Evolutionary conservation across 2,797 vertebrate genomes (phyloP).

Genomic region (Platalea minor): DNA sequence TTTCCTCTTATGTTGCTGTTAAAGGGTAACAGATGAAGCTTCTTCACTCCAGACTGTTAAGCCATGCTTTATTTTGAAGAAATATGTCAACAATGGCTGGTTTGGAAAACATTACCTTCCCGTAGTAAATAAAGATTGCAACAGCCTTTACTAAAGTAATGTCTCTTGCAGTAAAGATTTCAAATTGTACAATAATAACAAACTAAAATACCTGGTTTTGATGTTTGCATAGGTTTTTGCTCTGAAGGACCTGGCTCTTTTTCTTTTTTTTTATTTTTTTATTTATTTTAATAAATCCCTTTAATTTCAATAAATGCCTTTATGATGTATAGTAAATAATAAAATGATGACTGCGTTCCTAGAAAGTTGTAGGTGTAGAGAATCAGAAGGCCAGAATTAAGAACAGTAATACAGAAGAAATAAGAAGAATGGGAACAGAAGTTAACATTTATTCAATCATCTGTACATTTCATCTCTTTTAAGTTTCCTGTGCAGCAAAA

Average conservation of each 20-base stretch:
- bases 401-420: not conserved
- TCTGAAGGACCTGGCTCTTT: not conserved
- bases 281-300: not conserved
- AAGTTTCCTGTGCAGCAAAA: not conserved
- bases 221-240: not conserved
- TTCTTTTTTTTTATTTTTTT: not conserved
- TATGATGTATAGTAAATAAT: not conserved
- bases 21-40: slow-evolving; percentile 63
- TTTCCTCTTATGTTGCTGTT: slow-evolving; percentile 58
- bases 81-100: slow-evolving; percentile 8
- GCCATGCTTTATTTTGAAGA: slow-evolving; percentile 60
- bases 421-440: not conserved
- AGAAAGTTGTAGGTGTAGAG: not conserved
- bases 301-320: not conserved
- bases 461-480: not conserved
- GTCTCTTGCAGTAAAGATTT: not conserved
- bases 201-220: not conserved
- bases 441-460: not conserved
- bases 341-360: not conserved
- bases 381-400: not conserved
- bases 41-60: slow-evolving; percentile 48
- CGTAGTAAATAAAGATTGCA: slow-evolving; percentile 43
- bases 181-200: not conserved
- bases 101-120: slow-evolving; percentile 41
- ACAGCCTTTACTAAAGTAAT: slow-evolving; percentile 6